These are phyloP conservation scores for Pungitius pungitius DNA, from an alignment of 2,113 vertebrate genomes.

Conservation along the genomic window DNA sequence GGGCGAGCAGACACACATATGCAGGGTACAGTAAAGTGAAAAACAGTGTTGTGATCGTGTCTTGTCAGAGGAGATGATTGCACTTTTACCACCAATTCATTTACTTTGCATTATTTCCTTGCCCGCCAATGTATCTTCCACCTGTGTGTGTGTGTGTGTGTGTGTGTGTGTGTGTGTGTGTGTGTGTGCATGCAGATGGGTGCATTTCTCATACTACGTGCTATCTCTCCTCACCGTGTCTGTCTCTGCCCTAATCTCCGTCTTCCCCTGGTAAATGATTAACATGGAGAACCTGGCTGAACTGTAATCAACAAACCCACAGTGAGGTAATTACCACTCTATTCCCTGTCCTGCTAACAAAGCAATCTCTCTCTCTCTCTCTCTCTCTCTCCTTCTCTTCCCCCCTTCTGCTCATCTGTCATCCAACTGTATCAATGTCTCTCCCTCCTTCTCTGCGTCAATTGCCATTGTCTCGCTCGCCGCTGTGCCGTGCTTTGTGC, in stretches of 20 bases:
- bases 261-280: conserved; percentile 79
- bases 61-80: conserved; percentile 67
- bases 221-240: conserved; percentile 57
- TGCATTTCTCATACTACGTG: conserved; percentile 31
- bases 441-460: conserved; percentile 37
- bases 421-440: conserved; percentile 52
- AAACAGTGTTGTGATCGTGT: conserved; percentile 60
- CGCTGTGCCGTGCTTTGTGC: conserved; percentile 20
- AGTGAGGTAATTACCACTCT: conserved; percentile 80
- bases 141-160: background rate
- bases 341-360: conserved; percentile 72
- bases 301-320: conserved; percentile 81
- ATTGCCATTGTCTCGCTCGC: conserved; percentile 52
- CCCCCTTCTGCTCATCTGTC: conserved; percentile 46
- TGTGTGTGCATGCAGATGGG: conserved; percentile 54
- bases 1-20: too few species aligned
- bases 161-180: conserved; percentile 8
- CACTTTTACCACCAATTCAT: conserved; percentile 45
- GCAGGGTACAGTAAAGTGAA: conserved; percentile 48
- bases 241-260: conserved; percentile 69
- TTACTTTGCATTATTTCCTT: conserved; percentile 28
- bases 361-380: conserved; percentile 39
- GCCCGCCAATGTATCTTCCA: background rate
- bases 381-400: background rate
- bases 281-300: conserved; percentile 77